Conservation (phyloP, 2,113 vertebrate species). For the Pelmatolapia mariae region DNA sequence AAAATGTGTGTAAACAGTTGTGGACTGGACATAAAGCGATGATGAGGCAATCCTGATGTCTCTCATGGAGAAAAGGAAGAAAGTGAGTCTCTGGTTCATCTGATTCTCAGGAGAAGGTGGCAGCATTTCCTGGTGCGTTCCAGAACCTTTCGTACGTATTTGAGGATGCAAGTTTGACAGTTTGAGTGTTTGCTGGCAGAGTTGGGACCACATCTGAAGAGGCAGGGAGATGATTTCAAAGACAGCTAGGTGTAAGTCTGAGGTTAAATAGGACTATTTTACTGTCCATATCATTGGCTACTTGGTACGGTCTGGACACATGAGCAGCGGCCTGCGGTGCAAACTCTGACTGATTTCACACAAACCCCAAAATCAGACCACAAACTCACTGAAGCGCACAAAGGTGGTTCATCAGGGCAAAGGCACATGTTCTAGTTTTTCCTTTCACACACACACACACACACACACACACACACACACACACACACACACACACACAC, state of each 20-base stretch:
- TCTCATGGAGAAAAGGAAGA: neutral
- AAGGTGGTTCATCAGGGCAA: slow-evolving; percentile 37
- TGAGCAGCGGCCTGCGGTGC: neutral
- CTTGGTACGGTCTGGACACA: neutral
- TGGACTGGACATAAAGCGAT: neutral
- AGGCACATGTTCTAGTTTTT: slow-evolving; percentile 53
- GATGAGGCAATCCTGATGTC: neutral
- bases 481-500: too few relatives aligned
- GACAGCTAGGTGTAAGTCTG: neutral
- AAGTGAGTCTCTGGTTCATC: neutral
- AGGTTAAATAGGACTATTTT: neutral
- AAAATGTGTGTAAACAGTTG: too few relatives aligned
- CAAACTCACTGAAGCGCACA: slow-evolving; percentile 26
- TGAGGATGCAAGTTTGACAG: neutral
- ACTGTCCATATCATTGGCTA: neutral
- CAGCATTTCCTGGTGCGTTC: neutral
- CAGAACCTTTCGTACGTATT: neutral
- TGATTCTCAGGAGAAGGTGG: neutral
- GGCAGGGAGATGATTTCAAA: neutral
- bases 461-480: slow-evolving; percentile 9
- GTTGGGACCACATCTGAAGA: neutral
- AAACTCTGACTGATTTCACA: neutral
- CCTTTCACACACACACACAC: neutral
- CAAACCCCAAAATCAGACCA: neutral
- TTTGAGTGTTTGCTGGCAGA: neutral